Evolutionary conservation across 2,888 invertebrate species (phyloP), one percentile per base, ranked within the genome.

Genomic region (Ornithoptera priamus): DNA sequence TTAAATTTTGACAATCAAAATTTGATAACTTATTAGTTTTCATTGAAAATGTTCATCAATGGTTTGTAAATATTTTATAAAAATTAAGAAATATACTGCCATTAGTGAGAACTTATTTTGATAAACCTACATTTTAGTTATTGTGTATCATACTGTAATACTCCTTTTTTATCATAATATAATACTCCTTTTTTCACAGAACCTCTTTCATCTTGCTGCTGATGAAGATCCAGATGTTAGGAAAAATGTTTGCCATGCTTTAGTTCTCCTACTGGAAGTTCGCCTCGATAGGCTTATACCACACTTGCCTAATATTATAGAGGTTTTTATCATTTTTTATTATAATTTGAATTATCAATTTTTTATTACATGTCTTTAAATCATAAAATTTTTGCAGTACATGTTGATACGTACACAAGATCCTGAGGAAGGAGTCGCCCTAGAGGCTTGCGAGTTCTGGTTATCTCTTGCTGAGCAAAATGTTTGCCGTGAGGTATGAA

Each of bases 371-470:
- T 39, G 10, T 10, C 39, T 39, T 39, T 7, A 6, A 39, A 39
- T 39, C 8, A 10, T 39, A 39, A 39, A 39, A 39, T 69, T 72
- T 67, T 72, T 81, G 10, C 85, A 96, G 95, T 99, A 99, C 85
- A 99, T 99, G 98, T 91, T 99, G 79, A 93, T 97, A 84, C 94
- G 99, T 71, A 99, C 99, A 64, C 98, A 99, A 94, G 97, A 97
- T 86, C 90, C 94, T 0, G 98, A 99, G 84, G 99, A 99, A 84
- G 96, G 96, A 69, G 99, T 99, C 20, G 99, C 99, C 0, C 91
- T 99, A 71, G 99, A 99, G 89, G 99, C 99, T 0, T 99, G 99
- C 80, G 99, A 99, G 87, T 99, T 99, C 91, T 99, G 99, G 99
- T 90, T 99, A 65, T 97, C 99, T 0, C 93, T 99, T 67, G 99